Base-by-base conservation (phyloP, 1,140 invertebrate genomes). In the Mycetomoellerius zeteki region DNA sequence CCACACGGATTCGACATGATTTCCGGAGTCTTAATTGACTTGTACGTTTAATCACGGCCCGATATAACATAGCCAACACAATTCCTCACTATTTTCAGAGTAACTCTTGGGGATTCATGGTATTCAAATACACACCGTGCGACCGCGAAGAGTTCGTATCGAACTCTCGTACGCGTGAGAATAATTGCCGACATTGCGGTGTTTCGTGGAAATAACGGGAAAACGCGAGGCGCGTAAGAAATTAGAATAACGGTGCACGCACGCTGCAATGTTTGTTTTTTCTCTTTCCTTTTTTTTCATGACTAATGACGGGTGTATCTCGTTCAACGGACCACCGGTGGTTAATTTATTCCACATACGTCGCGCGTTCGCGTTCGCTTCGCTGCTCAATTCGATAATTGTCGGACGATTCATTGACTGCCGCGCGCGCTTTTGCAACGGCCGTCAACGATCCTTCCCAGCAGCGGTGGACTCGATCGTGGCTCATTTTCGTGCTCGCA, bases 331-430 rank as follows among this genome's bases (percentile, higher is more conserved):
- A 67, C 65, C 78, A 56, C 21, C 85, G 52, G 19, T 58, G 50
- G 86, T 78, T 89, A 88, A 90, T 90, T 90, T 90, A 90, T 89
- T 88, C 88, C 50, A 30, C 56, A 58, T 86, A 86, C 77, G 86
- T 90, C 87, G 64, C 56, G 81, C 81, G 37, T 24, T 50, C 81
- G 72, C 73, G 72, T n/a, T 60, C 77, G 81, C 67, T 73, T 75
- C 87, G 85, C n/a, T 64, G 81, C 27, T 62, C 89, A 88, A 91
- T 91, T 91, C 85, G 86, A 89, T 91, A 91, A 91, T 75, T 77
- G 87, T 77, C 78, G 85, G 62, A 65, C 86, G 89, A 91, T 85
- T 80, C 71, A 80, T 77, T 86, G 77, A 90, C 84, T 47, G 37
- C 72, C 43, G 52, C 30, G 73, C 52, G 73, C 81, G 85, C 87